Evolutionary conservation across 2,113 vertebrate genomes (phyloP).

Genomic region (Marmota flaviventris): DNA sequence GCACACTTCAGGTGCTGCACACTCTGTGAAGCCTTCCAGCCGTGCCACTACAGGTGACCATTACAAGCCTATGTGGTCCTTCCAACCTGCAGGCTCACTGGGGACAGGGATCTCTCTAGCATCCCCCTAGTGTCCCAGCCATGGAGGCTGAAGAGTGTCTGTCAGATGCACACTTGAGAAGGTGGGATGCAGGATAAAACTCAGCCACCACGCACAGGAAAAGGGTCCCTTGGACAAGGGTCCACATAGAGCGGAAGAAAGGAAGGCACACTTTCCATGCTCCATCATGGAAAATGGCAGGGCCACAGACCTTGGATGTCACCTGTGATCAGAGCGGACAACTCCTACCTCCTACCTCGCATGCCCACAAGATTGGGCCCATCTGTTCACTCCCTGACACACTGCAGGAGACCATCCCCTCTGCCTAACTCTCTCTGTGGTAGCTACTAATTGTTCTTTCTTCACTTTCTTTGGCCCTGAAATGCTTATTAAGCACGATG

Average conservation of each 20-base stretch:
- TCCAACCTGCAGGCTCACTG: background rate
- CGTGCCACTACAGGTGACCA: fast-evolving
- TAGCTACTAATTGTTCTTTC: too few species aligned
- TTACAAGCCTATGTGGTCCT: background rate
- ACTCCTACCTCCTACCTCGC: background rate
- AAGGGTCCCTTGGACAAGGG: background rate
- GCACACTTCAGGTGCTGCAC: background rate
- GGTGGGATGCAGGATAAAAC: background rate
- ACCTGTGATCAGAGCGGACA: too few species aligned
- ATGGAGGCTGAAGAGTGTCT: fast-evolving
- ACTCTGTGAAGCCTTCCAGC: background rate
- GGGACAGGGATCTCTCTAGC: background rate
- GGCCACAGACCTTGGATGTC: background rate
- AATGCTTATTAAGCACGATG: background rate
- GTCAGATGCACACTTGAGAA: background rate
- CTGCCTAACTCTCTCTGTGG: background rate
- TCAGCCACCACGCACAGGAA: background rate
- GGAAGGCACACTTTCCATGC: background rate
- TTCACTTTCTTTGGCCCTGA: background rate
- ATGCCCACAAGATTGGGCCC: background rate
- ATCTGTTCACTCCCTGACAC: background rate
- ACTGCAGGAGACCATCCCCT: fast-evolving
- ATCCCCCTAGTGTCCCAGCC: too few species aligned
- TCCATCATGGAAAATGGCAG: background rate
- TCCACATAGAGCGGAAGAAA: background rate